phyloP scores from a whole-genome alignment of 1,140 invertebrate genomes.

The Eciton burchellii region DNA sequence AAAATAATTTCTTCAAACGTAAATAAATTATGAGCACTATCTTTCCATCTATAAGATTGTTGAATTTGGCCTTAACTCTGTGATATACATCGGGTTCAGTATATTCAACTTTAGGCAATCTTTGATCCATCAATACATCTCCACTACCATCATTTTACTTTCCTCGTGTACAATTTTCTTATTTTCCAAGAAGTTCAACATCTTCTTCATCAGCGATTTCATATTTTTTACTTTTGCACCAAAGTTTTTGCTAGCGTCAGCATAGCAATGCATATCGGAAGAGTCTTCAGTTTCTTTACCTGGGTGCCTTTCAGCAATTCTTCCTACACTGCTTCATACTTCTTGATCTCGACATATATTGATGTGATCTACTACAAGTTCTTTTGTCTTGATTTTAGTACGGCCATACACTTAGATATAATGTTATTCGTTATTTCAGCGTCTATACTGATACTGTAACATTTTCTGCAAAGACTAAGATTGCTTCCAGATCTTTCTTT shows the following conservation, averaged over 20 bases:
- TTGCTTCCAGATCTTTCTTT: slow-evolving; percentile 97
- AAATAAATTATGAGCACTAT: slow-evolving; percentile 92
- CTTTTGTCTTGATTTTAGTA: slow-evolving; percentile 96
- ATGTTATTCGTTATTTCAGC: slow-evolving; percentile 96
- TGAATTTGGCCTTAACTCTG: slow-evolving; percentile 96
- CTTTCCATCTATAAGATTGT: slow-evolving; percentile 89
- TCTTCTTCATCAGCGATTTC: slow-evolving; percentile 95
- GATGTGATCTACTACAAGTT: slow-evolving; percentile 95
- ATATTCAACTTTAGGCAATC: slow-evolving; percentile 92
- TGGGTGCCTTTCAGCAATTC: slow-evolving; percentile 97
- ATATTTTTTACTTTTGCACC: slow-evolving; percentile 96
- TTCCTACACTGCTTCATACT: slow-evolving; percentile 95
- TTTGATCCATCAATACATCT: slow-evolving; percentile 97
- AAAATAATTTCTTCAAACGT: too few species aligned
- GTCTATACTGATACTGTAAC: slow-evolving; percentile 92
- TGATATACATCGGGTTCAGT: slow-evolving; percentile 95
- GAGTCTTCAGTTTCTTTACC: slow-evolving; percentile 98
- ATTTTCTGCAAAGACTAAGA: slow-evolving; percentile 95
- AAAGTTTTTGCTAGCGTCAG: slow-evolving; percentile 93
- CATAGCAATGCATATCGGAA: slow-evolving; percentile 92
- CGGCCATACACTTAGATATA: slow-evolving; percentile 96
- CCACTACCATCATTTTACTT: slow-evolving; percentile 94
- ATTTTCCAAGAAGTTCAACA: slow-evolving; percentile 94
- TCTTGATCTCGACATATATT: slow-evolving; percentile 98
- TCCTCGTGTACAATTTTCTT: slow-evolving; percentile 96